Conservation (phyloP, 2,888 invertebrate genomes). For the Drosophila monieri region DNA sequence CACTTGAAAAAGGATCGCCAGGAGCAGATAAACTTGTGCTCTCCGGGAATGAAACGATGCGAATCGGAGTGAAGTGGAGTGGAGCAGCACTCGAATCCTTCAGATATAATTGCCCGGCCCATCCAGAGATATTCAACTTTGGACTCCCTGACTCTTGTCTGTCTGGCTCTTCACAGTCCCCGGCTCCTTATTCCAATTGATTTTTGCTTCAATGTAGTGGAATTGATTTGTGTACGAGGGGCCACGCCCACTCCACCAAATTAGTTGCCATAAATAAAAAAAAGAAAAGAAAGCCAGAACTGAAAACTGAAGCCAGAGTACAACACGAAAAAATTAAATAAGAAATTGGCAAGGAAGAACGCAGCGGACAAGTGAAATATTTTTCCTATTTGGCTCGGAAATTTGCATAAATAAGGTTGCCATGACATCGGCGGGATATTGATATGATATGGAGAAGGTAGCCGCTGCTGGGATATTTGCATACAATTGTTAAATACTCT, state of each 20-base stretch:
- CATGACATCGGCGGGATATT: constrained; percentile 38
- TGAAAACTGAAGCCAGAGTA: constrained; percentile 17
- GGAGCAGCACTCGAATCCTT: constrained; percentile 53
- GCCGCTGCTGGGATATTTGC: constrained; percentile 27
- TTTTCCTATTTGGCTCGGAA: constrained; percentile 49
- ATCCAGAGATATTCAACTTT: constrained; percentile 40
- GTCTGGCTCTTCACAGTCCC: constrained; percentile 24
- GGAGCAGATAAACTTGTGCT: constrained; percentile 68
- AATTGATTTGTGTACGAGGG: constrained; percentile 72
- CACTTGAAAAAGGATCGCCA: constrained; percentile 42
- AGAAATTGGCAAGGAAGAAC: constrained; percentile 52
- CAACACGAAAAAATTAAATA: constrained; percentile 39
- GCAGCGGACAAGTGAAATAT: constrained; percentile 70
- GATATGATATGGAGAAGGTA: constrained; percentile 41
- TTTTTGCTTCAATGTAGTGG: constrained; percentile 76
- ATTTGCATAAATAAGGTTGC: constrained; percentile 64
- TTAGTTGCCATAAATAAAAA: constrained; percentile 76
- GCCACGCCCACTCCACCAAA: constrained; percentile 71
- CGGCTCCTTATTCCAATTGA: constrained; percentile 63
- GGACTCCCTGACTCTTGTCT: constrained; percentile 25
- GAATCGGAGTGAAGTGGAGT: constrained; percentile 23
- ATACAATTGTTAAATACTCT: constrained; percentile 29
- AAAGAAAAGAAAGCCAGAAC: constrained; percentile 20
- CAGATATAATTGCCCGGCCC: constrained; percentile 80
- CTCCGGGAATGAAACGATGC: constrained; percentile 11